Conservation (phyloP, 2,888 invertebrate species). For the Patella pellucida region DNA sequence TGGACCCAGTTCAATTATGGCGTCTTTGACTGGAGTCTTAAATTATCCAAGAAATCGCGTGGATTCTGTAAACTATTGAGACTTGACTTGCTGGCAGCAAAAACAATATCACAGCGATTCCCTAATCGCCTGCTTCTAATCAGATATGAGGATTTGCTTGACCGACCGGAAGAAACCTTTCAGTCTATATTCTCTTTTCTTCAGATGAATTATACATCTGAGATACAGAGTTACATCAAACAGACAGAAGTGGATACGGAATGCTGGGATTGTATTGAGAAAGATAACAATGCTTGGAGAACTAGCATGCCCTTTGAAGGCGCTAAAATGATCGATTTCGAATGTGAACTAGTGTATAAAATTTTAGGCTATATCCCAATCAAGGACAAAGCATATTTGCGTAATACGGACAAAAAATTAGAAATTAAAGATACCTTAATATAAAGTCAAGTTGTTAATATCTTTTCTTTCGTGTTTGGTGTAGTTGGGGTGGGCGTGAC, state of each 20-base stretch:
- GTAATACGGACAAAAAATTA: not conserved
- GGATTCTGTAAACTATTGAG: not conserved
- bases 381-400: not conserved
- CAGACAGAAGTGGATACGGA: not conserved
- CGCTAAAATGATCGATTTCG: not conserved
- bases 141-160: not conserved
- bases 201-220: not conserved
- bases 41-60: not conserved
- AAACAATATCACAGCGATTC: not conserved
- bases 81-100: not conserved
- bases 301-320: not conserved
- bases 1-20: constrained; percentile 2
- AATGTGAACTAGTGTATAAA: not conserved
- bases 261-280: not conserved
- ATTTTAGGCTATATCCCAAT: not conserved
- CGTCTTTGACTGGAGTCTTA: not conserved
- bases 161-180: not conserved
- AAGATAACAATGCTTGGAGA: not conserved
- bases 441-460: not conserved
- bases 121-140: not conserved
- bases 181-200: not conserved
- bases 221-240: not conserved
- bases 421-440: not conserved
- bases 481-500: not conserved
- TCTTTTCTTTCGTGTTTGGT: not conserved